Base-by-base conservation (phyloP, 1,140 invertebrate species). In the Sycobia sp. region DNA sequence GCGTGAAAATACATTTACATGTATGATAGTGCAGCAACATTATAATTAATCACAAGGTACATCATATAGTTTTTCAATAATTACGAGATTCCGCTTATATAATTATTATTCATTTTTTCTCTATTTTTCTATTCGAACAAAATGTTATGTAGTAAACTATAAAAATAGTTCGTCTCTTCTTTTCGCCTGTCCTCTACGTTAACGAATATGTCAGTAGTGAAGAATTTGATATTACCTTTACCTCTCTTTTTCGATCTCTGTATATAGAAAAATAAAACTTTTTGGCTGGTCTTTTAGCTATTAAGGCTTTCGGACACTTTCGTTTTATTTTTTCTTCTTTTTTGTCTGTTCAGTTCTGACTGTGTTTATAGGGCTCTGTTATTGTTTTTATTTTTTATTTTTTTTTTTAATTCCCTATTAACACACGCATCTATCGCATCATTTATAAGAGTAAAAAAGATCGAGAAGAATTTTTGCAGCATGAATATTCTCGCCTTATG, bases 151-250 rank as follows among this genome's bases (percentile, higher is more conserved):
- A 54, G 22, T 38, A 54, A 62, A 62, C 32, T 55, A 55, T 56
- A 62, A 56, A 62, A 62, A 55, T 56, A 62, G 53, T 56, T 50
- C n/a, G n/a, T n/a, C n/a, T n/a, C n/a, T n/a, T n/a, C n/a, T 41
- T n/a, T 41, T 41, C 34, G 14, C 32, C 16, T 46, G 29, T 56
- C n/a, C 22, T 25, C 34, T 41, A 56, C 41, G 41, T 50, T n/a
- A 62, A 56, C 34, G 14, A 49, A 62, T 56, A n/a, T n/a, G 13
- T 34, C 51, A 38, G 29, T 47, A 34, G 47, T 46, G 43, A 57
- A 29, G 43, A n/a, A 47, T 62, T 55, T 22, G 29, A 11, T 47
- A 54, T 62, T 58, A 43, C 44, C n/a, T n/a, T n/a, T n/a, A n/a
- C n/a, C n/a, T 57, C 56, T 23, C 11, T 29, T 39, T 10, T 51